Conservation (phyloP, 2,113 vertebrate species). For the Gobio gobio region DNA sequence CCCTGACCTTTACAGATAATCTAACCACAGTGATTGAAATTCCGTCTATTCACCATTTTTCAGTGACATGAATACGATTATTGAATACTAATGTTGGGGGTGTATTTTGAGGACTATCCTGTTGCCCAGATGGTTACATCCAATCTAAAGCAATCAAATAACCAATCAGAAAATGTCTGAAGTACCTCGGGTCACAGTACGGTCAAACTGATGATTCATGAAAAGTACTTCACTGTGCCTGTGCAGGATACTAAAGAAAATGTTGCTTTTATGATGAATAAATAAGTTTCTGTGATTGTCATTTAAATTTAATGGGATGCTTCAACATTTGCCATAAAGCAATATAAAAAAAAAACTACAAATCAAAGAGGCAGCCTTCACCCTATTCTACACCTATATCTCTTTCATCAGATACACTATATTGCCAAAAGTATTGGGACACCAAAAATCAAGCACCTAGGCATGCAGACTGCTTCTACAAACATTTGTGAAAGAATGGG, state of each 20-base stretch:
- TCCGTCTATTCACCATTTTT: conserved; percentile 5
- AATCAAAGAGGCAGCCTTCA: neutral
- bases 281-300: neutral
- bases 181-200: neutral
- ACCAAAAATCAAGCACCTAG: too few relatives aligned
- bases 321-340: neutral
- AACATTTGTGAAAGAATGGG: too few relatives aligned
- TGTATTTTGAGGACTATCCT: neutral
- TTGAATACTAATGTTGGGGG: conserved; percentile 19
- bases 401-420: neutral
- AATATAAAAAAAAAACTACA: neutral
- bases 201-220: neutral
- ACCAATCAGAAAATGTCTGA: neutral
- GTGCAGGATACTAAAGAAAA: too few relatives aligned
- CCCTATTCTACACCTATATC: neutral
- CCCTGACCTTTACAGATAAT: conserved; percentile 25
- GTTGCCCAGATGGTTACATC: neutral
- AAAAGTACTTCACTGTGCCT: too few relatives aligned
- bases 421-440: too few relatives aligned
- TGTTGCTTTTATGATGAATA: too few relatives aligned
- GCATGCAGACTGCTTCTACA: too few relatives aligned
- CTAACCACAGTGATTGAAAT: conserved; percentile 5
- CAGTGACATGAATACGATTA: conserved; percentile 11
- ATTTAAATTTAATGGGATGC: neutral
- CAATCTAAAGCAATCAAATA: conserved; percentile 27